Evolutionary conservation across 2,113 vertebrate genomes (phyloP), one percentile per base, ranked within the genome.

Genomic region (Bos indicus): DNA sequence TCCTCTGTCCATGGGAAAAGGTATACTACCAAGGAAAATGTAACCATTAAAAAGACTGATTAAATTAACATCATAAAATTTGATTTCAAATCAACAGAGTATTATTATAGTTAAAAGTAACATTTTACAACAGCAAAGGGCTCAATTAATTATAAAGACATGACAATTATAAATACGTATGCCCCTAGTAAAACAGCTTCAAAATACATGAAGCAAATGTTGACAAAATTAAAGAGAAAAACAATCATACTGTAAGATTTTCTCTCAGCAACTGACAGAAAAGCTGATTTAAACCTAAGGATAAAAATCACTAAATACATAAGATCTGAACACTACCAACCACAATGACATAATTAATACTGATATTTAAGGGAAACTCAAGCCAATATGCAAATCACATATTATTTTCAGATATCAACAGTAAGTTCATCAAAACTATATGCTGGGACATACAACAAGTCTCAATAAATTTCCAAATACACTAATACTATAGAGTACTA

Each of bases 271-370:
- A 80, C 17, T 92, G 51, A 95, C 9, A 80, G 36, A 81, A 87
- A 91, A 67, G 48, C 9, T 36, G 8, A 88, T 54, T 78, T 46
- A 64, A 88, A 56, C 26, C 28, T n/a, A 92, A 88, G 87, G 52
- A 88, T 23, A 88, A 92, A 91, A 81, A 82, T 81, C 85, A 95
- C 91, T 81, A 92, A 57, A 81, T 81, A 95, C 21, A 92, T n/a
- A 82, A 92, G 25, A 82, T 88, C 33, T 57, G 40, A 92, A 95
- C 17, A 88, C 33, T 81, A 36, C 56, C 16, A 59, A 67, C 1
- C 11, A 71, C 13, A 57, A 92, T 57, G 33, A 92, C 33, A 84
- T 90, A 81, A 92, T 43, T 67, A 51, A 87, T 59, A 86, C 15
- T 51, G 51, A 80, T 57, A 74, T 40, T 82, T 91, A 82, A 87